Base-by-base conservation (phyloP, 2,113 vertebrate genomes). In the Alligator mississippiensis region DNA sequence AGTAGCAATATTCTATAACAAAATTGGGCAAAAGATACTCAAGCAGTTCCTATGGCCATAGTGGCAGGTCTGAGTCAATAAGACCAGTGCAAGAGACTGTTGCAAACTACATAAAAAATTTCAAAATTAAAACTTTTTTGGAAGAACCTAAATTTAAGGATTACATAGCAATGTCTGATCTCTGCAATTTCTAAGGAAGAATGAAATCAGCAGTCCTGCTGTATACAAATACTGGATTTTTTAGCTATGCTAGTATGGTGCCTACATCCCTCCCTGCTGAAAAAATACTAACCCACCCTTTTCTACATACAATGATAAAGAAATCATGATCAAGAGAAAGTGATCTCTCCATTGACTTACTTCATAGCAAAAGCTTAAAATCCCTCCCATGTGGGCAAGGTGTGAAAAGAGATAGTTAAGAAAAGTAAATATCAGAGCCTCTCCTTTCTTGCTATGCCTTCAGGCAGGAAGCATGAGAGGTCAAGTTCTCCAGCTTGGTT, bases 381-480 rank as follows among this genome's bases (percentile, higher is more conserved):
- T 84, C 75, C 94, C 92, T 84, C 59, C 87, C 80, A 64, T 47
- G 58, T 90, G 86, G 72, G 80, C 87, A 93, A 54, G 80, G 47
- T 0, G 0, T 24, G 80, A 82, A 60, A 79, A 83, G 68, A 80
- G 21, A 77, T 59, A 87, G 78, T 60, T 77, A 88, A 91, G 58
- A n/a, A 58, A 92, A 88, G 81, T 84, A 89, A 72, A 59, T 64
- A 84, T 64, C 76, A 68, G 77, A 82, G 88, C 87, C 68, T 64
- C 80, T 82, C 72, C 87, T 61, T 63, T 79, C 91, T 27, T 11
- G 38, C 17, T 4, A 1, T 59, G 83, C 57, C 55, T 34, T 80
- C 94, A 94, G 93, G 92, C 93, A 89, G 1, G 25, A 87, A 87
- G 87, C 82, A 94, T 84, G 90, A 92, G 94, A 92, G 87, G 93